Conservation (phyloP, 2,113 vertebrate genomes). For the Melanocharis versteri region DNA sequence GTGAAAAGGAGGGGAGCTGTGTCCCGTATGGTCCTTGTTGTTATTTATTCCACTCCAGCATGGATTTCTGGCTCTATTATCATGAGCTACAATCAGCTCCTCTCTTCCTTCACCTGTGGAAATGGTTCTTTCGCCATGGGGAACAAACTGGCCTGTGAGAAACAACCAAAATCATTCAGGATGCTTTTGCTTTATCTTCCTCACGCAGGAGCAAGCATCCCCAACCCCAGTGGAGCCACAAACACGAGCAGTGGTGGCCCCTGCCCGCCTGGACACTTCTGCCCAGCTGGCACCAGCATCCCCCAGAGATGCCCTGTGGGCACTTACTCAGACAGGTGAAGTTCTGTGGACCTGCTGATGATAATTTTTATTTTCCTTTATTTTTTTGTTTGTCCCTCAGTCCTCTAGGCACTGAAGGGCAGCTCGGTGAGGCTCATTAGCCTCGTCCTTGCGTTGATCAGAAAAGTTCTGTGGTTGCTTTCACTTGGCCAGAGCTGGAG, state of each 20-base stretch:
- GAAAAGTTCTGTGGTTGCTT: neutral
- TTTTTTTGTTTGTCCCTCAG: neutral
- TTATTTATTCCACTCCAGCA: neutral
- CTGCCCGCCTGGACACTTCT: constrained; percentile 86
- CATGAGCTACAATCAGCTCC: neutral
- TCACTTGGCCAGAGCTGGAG: neutral
- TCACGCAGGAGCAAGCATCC: constrained; percentile 50
- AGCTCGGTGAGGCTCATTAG: neutral
- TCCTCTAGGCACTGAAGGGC: neutral
- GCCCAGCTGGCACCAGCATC: constrained; percentile 79
- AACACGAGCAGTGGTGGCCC: constrained; percentile 78
- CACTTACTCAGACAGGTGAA: constrained; percentile 86
- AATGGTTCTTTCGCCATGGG: neutral
- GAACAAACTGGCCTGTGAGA: neutral
- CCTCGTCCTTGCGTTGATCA: neutral
- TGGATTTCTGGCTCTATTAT: neutral
- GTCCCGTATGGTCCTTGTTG: neutral
- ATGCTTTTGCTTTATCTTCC: neutral
- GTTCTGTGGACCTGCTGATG: neutral
- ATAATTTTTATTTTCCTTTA: neutral
- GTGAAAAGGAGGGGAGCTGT: neutral
- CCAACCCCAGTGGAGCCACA: constrained; percentile 73
- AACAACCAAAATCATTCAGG: neutral
- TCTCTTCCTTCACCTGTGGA: neutral
- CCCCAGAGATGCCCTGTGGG: constrained; percentile 83